Base-by-base conservation (phyloP, 2,888 invertebrate species). In the Agrotis ipsilon region DNA sequence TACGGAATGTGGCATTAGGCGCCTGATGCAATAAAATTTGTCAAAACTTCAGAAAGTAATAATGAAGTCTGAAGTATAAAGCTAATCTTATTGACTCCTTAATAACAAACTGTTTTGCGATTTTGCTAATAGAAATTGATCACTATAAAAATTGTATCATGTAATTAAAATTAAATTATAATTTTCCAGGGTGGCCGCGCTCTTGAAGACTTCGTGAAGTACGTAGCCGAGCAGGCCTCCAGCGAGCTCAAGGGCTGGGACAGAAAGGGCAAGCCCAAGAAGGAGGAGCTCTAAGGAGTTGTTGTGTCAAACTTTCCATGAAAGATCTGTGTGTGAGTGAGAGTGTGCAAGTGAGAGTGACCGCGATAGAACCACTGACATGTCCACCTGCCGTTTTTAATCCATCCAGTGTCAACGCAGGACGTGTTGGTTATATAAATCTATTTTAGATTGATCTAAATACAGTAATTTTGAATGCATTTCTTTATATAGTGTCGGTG, bases 121-220 rank as follows among this genome's bases (percentile, higher is more conserved):
- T 32, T 32, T 32, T 7, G 32, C 32, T 32, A 32, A 32, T 18
- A 59, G 3, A 39, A 39, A 39, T 39, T 39, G 32, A 32, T 32
- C 1, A 39, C 39, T 39, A 39, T 39, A 39, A 39, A n/a, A 39
- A 39, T 39, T 39, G 11, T 39, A 2, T 39, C 6, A 39, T 14
- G 1, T 39, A 67, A 68, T 39, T 9, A 60, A 19, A 43, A 39
- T 11, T 11, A 5, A 14, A 14, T 3, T 39, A 39, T 54, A 24
- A 55, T 6, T 70, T 96, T 96, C n/a, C 95, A 98, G 97, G 99
- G 99, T 87, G 99, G 99, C 3, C 98, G 99, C 73, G 98, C 98
- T 85, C 94, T 98, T 9, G 98, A 99, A 78, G 99, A 99, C 92
- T 99, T 99, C 94, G 88, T 99, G 82, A 98, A 98, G 91, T 99